phyloP scores from a whole-genome alignment of 2,888 invertebrate species.

The Smittia sp. region DNA sequence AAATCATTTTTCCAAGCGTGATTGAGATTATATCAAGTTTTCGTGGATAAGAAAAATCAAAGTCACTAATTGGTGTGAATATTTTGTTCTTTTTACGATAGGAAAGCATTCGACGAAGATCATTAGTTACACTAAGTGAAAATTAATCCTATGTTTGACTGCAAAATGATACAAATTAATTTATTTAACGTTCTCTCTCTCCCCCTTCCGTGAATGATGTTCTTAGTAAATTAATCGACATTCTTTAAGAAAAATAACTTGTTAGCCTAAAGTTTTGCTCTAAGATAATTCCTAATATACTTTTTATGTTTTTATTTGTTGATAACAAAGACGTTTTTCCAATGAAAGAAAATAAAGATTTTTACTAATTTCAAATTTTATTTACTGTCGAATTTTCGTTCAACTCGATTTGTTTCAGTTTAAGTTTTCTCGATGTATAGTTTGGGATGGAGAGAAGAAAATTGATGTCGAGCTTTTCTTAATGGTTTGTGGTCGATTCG shows the following conservation, averaged over 20 bases:
- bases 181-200: slow-evolving; percentile 18
- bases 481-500: not conserved
- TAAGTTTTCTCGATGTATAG: not conserved
- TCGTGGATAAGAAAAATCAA: slow-evolving; percentile 3
- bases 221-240: slow-evolving; percentile 11
- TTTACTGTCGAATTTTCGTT: not conserved
- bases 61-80: slow-evolving; percentile 39
- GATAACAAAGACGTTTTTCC: slow-evolving; percentile 4
- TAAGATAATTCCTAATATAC: not conserved
- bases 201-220: not conserved
- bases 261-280: slow-evolving; percentile 22
- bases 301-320: slow-evolving; percentile 3
- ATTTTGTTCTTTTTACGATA: not conserved
- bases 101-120: slow-evolving; percentile 9
- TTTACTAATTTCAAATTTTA: slow-evolving; percentile 14
- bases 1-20: slow-evolving; percentile 20
- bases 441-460: not conserved
- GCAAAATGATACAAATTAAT: slow-evolving; percentile 40
- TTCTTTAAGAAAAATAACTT: not conserved
- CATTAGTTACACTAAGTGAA: not conserved
- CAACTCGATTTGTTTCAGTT: not conserved
- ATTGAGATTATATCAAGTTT: not conserved
- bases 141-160: slow-evolving; percentile 34
- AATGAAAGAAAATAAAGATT: slow-evolving; percentile 19
- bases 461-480: too few relatives aligned